phyloP scores from a whole-genome alignment of 2,888 invertebrate species.

The Trissolcus japonicus region DNA sequence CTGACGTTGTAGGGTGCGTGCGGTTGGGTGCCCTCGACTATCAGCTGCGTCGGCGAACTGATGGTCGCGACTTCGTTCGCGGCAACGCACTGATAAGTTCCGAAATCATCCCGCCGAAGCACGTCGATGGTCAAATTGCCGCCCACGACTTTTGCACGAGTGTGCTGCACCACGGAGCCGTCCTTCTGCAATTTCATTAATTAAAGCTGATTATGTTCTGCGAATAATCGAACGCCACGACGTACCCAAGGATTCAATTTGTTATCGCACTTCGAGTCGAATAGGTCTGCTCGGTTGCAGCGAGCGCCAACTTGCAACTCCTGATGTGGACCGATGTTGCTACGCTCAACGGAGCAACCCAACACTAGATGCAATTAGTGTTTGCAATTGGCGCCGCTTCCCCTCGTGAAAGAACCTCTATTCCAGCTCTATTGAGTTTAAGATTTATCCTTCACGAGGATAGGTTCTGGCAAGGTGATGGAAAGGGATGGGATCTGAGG shows the following conservation, averaged over 20 bases:
- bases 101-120: constrained; percentile 92
- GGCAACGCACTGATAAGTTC: constrained; percentile 96
- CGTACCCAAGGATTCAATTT: constrained; percentile 8
- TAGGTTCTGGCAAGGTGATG: too few relatives aligned
- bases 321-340: constrained; percentile 8
- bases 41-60: constrained; percentile 90
- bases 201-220: constrained; percentile 16
- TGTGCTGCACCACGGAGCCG: constrained; percentile 86
- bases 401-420: constrained; percentile 2
- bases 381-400: neutral
- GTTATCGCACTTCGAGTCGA: constrained; percentile 9
- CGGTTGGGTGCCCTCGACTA: constrained; percentile 95
- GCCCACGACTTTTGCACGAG: constrained; percentile 85
- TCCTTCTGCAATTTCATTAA: constrained; percentile 64
- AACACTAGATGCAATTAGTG: constrained; percentile 6
- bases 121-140: constrained; percentile 95
- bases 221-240: constrained; percentile 7
- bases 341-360: neutral
- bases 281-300: constrained; percentile 1
- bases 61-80: constrained; percentile 97
- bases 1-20: constrained; percentile 98
- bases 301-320: neutral
- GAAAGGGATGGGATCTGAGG: too few relatives aligned
- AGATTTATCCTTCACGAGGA: neutral
- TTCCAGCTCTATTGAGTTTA: constrained; percentile 10